Evolutionary conservation across 2,888 invertebrate genomes (phyloP).

Genomic region (Rhagonycha lutea): DNA sequence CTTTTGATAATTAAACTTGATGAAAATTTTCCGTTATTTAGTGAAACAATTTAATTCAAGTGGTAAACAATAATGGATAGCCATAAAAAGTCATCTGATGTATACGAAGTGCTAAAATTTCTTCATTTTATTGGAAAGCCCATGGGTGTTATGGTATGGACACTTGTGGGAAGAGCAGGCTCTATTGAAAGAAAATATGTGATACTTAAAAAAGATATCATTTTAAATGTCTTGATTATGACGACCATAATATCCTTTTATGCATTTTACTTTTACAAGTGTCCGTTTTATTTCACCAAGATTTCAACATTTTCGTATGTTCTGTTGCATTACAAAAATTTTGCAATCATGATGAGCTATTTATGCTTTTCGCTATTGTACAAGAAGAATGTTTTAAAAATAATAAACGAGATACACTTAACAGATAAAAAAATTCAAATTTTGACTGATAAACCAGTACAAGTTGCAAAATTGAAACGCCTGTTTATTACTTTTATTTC

Average conservation of each 20-base stretch:
- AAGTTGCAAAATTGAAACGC: background rate
- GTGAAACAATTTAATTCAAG: background rate
- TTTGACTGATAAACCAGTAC: background rate
- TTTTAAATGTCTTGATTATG: background rate
- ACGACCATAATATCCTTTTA: background rate
- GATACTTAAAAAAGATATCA: background rate
- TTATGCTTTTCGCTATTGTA: background rate
- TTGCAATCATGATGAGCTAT: background rate
- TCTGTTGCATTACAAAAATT: background rate
- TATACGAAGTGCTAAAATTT: constrained; percentile 1
- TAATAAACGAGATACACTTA: background rate
- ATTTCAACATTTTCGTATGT: background rate
- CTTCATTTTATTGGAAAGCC: background rate
- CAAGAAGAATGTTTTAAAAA: background rate
- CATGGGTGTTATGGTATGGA: background rate
- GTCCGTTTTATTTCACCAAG: background rate
- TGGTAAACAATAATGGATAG: background rate
- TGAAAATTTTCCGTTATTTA: background rate
- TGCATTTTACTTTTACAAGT: background rate
- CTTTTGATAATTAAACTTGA: background rate
- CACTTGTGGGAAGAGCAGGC: background rate
- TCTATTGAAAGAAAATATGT: background rate
- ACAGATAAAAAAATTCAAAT: background rate
- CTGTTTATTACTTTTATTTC: background rate
- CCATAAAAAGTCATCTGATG: background rate